Base-by-base conservation (phyloP, 1,140 invertebrate genomes). In the Aphelenchoides avenae region DNA sequence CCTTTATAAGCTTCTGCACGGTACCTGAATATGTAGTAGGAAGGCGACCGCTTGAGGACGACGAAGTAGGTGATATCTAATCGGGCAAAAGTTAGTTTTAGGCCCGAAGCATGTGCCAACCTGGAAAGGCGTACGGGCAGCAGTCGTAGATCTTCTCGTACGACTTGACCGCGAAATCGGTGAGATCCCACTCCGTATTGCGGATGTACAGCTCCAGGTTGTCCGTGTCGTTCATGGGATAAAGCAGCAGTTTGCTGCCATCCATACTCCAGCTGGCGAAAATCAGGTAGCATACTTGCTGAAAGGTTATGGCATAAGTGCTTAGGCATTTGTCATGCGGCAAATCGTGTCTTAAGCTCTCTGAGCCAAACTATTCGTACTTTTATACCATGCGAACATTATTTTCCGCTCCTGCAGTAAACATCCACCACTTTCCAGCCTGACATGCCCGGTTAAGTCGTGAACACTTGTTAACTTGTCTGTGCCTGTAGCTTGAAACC, bases 41-140 rank as follows among this genome's bases (percentile, higher is more conserved):
- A 70, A 4, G 71, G 73, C 60, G 75, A 75, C n/a, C 71, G 20
- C 41, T 72, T 73, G 42, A 74, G 75, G 20, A 73, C 61, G 46
- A 74, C 75, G 39, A 70, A 74, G 42, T 76, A 74, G 24, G 59
- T 68, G 29, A 74, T 66, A 56, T 74, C 71, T n/a, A n/a, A n/a
- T n/a, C n/a, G n/a, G n/a, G n/a, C n/a, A n/a, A n/a, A n/a, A n/a
- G n/a, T n/a, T n/a, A n/a, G n/a, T n/a, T n/a, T n/a, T n/a, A n/a
- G n/a, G n/a, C n/a, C n/a, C n/a, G n/a, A n/a, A n/a, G n/a, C n/a
- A 65, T 49, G 43, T 65, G 61, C 5, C 61, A 63, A 37, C n/a
- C n/a, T n/a, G n/a, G n/a, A n/a, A 67, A 66, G 5, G 64, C 47
- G 46, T 68, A 42, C 1, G 56, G 61, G 24, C 66, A 68, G 50